Evolutionary conservation across 2,888 invertebrate species (phyloP).

Genomic region (Ophioninae sp.): DNA sequence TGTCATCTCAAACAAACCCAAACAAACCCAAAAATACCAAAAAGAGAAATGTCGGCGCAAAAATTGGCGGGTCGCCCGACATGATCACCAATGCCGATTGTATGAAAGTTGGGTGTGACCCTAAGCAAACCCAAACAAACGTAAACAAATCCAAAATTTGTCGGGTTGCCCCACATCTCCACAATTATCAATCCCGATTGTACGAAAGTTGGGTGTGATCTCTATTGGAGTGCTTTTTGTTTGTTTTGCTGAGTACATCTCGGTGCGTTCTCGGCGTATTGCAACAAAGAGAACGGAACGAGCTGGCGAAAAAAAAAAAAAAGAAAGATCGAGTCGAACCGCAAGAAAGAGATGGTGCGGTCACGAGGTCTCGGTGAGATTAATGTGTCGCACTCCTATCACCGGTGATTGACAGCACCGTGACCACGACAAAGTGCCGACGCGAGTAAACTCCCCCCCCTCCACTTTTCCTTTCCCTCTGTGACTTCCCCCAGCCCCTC

Average conservation of each 20-base stretch:
- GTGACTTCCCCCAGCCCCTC: not conserved
- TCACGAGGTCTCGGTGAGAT: constrained; percentile 73
- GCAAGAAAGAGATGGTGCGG: constrained; percentile 72
- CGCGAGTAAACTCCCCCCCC: constrained; percentile 65
- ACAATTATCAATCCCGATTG: too few relatives aligned
- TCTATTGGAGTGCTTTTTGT: not conserved
- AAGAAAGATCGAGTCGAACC: constrained; percentile 70
- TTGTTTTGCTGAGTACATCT: constrained; percentile 32
- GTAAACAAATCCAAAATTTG: too few relatives aligned
- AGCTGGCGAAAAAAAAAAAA: constrained; percentile 67
- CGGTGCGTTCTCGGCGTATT: constrained; percentile 48
- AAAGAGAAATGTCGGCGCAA: too few relatives aligned
- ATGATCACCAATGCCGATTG: too few relatives aligned
- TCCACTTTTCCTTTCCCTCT: constrained; percentile 19
- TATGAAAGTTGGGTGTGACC: too few relatives aligned
- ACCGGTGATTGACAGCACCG: constrained; percentile 79
- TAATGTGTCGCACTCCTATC: constrained; percentile 80
- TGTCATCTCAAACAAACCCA: too few relatives aligned
- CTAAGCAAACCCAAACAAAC: too few relatives aligned
- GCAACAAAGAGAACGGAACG: constrained; percentile 52
- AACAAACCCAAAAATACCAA: too few relatives aligned
- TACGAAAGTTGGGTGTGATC: too few relatives aligned
- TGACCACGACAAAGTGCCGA: constrained; percentile 80
- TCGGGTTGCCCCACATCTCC: too few relatives aligned
- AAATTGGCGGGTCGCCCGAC: too few relatives aligned